Evolutionary conservation across 2,888 invertebrate species (phyloP).

Genomic region (Drosophila atroscutellata): DNA sequence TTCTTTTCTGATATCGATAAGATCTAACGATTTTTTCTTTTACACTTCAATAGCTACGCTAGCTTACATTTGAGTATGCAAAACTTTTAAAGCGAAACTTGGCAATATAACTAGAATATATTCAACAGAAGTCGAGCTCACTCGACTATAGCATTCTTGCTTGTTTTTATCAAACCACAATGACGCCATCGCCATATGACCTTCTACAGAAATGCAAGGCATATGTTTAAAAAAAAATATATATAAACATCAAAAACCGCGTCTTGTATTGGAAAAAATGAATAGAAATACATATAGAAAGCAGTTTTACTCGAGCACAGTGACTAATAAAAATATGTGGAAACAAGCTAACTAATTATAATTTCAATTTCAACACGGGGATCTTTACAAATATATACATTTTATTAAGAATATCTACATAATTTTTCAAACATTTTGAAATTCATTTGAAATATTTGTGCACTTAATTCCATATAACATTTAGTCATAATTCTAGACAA

Average conservation of each 20-base stretch:
- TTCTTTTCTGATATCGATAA: not conserved
- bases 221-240: not conserved
- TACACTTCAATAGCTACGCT: not conserved
- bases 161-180: not conserved
- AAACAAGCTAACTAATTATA: not conserved
- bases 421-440: not conserved
- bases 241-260: not conserved
- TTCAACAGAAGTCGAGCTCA: not conserved
- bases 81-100: not conserved
- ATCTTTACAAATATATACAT: not conserved
- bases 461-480: slow-evolving; percentile 14
- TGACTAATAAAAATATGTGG: not conserved
- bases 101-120: not conserved
- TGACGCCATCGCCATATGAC: not conserved
- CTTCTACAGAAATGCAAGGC: not conserved
- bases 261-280: not conserved
- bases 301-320: not conserved
- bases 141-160: not conserved
- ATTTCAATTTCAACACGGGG: not conserved
- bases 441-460: not conserved
- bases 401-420: not conserved
- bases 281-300: not conserved
- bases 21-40: not conserved
- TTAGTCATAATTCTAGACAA: slow-evolving; percentile 8
- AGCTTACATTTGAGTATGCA: not conserved